Base-by-base conservation (phyloP, 2,888 invertebrate genomes). In the Andrena praecox region DNA sequence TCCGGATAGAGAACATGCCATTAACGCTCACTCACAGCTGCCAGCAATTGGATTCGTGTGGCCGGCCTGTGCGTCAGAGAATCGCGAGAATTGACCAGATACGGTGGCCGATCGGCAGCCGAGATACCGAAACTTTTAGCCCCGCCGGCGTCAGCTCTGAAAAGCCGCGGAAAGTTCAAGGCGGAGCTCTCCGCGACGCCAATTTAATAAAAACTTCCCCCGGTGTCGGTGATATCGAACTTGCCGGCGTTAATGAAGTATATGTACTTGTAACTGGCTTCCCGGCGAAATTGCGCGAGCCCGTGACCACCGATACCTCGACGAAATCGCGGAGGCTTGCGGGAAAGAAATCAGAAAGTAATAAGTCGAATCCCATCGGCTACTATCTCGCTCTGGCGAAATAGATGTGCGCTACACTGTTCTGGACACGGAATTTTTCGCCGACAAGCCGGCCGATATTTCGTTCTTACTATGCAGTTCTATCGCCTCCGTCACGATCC, bases 171-270 rank as follows among this genome's bases (percentile, higher is more conserved):
- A 64, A 64, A 77, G 56, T 70, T 64, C 48, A 70, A 70, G 64
- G 70, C 70, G 29, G 20, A 64, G 24, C 35, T 20, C 35, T 16
- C 24, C 70, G 10, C 29, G 29, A 20, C 72, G 12, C 10, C 60
- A 60, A 69, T 54, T 59, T 59, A 59, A 74, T 56, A 24, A 74
- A 74, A 74, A 31, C 56, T 74, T 66, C 31, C 33, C 24, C 42
- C 20, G 20, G 8, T 10, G 33, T 29, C 59, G 24, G 42, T 42
- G 8, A 27, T 20, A 69, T 42, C 56, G 42, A 35, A 31, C n/a
- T 56, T 42, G 12, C 7, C 29, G 42, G 7, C 2, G 27, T 10
- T 42, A 69, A 69, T 16, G 35, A 69, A 35, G 56, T 56, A 56
- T 56, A 1, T 35, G 33, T n/a, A 62, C 24, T 27, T 56, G 27